Percentiles rank a stretch among this genome's conserved stretches.
Conservation (phyloP, 2,113 vertebrate species). For the Myotis davidii region DNA sequence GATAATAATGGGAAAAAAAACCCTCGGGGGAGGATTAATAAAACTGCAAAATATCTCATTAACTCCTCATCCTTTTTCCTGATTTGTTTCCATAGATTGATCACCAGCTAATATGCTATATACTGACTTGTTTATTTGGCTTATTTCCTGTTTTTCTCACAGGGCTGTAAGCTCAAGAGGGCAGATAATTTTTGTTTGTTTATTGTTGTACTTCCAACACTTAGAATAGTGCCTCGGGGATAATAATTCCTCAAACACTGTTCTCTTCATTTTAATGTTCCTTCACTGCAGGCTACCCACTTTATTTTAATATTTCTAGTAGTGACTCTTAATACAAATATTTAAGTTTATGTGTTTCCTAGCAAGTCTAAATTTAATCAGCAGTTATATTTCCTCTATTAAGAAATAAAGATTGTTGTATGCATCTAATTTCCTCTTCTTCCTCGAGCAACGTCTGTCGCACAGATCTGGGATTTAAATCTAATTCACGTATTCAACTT, state of each 20-base stretch:
- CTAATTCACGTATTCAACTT: not conserved
- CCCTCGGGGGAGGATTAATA: too few relatives aligned
- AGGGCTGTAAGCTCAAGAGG: not conserved
- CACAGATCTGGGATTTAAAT: not conserved
- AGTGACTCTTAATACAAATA: constrained; percentile 7
- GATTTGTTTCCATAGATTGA: not conserved
- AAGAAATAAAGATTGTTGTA: not conserved
- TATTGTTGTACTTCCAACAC: not conserved
- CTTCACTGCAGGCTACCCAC: not conserved
- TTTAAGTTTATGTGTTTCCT: not conserved
- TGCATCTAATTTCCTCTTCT: not conserved
- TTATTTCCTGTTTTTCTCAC: not conserved
- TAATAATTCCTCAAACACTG: not conserved
- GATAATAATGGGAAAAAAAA: too few relatives aligned
- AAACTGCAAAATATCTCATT: not conserved
- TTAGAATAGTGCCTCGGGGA: not conserved
- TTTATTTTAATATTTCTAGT: constrained; percentile 21
- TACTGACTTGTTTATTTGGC: not conserved
- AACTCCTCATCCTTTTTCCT: not conserved
- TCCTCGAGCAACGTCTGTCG: not conserved
- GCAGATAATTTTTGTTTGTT: not conserved
- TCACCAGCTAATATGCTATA: too few relatives aligned
- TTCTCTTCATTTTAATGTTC: not conserved
- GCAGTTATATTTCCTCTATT: not conserved
- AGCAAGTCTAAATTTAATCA: not conserved